Conservation (phyloP, 2,797 vertebrate species). For the Parauchenoglanis ngamensis region DNA sequence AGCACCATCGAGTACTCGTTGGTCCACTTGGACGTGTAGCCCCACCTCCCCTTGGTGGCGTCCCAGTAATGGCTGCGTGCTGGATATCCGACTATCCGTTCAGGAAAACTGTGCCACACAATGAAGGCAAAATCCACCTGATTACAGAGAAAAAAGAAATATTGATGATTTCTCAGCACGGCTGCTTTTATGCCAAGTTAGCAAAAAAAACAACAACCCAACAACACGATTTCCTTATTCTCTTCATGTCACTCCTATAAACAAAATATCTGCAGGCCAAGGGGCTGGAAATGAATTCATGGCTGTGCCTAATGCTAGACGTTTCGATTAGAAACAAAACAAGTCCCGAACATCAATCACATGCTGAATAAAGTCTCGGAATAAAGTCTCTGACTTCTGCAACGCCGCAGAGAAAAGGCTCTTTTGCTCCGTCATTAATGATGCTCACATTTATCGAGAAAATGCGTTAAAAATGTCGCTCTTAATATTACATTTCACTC, state of each 20-base stretch:
- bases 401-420: slow-evolving; percentile 1
- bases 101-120: slow-evolving; percentile 90
- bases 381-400: neutral
- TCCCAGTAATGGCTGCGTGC: slow-evolving; percentile 89
- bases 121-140: slow-evolving; percentile 92
- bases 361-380: neutral
- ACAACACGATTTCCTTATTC: neutral
- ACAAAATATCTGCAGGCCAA: neutral
- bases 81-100: slow-evolving; percentile 87
- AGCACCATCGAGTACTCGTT: slow-evolving; percentile 73
- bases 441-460: neutral
- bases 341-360: slow-evolving; percentile 6
- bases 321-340: neutral
- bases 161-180: neutral
- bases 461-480: slow-evolving; percentile 64
- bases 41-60: slow-evolving; percentile 76
- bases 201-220: neutral
- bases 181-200: neutral
- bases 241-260: neutral
- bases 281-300: neutral
- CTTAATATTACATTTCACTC: slow-evolving; percentile 53
- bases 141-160: neutral
- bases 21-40: slow-evolving; percentile 81
- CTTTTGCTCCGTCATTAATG: neutral
- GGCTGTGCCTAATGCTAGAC: neutral